These are phyloP conservation scores for Setipinna tenuifilis DNA, from an alignment of 2,797 vertebrate species.

Conservation along the genomic window DNA sequence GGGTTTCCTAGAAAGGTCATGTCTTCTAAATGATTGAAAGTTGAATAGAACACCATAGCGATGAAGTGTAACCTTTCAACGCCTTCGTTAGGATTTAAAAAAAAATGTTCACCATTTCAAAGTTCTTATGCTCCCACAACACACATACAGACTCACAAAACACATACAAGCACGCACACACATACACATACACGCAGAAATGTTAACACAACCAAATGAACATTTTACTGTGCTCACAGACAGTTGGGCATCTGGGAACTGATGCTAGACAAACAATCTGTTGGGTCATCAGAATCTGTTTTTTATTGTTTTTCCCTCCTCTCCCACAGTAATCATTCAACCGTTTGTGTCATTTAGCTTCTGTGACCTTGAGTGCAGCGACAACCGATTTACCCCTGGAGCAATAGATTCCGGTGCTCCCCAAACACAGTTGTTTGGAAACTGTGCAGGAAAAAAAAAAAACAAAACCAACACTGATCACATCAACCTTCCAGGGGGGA, in stretches of 20 bases:
- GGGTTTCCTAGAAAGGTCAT: conserved; percentile 52
- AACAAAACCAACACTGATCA: background rate
- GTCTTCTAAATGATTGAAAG: conserved; percentile 51
- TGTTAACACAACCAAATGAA: background rate
- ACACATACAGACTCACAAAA: background rate
- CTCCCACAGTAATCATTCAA: background rate
- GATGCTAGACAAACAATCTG: conserved; percentile 4
- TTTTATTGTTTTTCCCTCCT: background rate
- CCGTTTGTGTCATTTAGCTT: background rate
- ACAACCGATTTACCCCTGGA: background rate
- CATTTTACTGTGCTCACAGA: conserved; percentile 12
- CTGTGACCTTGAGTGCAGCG: conserved; percentile 1
- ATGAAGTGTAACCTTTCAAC: conserved; percentile 45
- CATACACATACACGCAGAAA: background rate
- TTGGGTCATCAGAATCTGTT: background rate
- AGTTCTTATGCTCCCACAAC: background rate
- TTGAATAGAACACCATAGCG: conserved; percentile 44
- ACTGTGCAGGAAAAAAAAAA: background rate
- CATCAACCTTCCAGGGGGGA: background rate
- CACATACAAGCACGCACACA: background rate
- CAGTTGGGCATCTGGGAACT: background rate
- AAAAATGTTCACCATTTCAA: background rate
- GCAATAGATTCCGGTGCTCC: background rate
- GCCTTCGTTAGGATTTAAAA: conserved; percentile 36
- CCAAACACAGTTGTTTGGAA: background rate